A percentile compares a stretch with the other conserved stretches of the same genome.
phyloP scores from a whole-genome alignment of 2,113 vertebrate genomes.

The Cololabis saira region DNA sequence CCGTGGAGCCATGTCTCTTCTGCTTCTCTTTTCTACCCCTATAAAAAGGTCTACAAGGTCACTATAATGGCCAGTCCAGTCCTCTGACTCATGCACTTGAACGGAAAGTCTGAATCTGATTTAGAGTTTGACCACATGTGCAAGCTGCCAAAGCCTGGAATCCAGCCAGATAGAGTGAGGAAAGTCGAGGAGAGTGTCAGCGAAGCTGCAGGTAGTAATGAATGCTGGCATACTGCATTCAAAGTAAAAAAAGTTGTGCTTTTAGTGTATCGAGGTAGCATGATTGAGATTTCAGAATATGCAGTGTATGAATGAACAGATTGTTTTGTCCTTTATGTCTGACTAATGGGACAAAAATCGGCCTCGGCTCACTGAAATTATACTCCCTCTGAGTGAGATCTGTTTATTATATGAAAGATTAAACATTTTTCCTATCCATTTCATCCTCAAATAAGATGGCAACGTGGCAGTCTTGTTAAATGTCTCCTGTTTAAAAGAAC shows the following conservation, averaged over 20 bases:
- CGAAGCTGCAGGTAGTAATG: conserved; percentile 52
- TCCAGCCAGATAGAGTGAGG: conserved; percentile 52
- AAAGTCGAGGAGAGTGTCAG: conserved; percentile 44
- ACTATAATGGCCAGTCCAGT: conserved; percentile 71
- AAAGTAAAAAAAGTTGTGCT: not conserved
- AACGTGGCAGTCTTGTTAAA: conserved; percentile 67
- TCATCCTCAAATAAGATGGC: conserved; percentile 71
- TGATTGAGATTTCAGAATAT: too few species aligned
- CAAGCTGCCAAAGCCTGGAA: conserved; percentile 68
- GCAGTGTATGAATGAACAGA: too few species aligned
- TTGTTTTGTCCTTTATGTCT: too few species aligned
- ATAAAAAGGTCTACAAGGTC: conserved; percentile 76
- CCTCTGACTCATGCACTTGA: conserved; percentile 72
- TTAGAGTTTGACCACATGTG: conserved; percentile 75
- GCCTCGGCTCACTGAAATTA: too few species aligned
- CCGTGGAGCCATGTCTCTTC: conserved; percentile 52
- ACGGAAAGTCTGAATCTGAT: conserved; percentile 79
- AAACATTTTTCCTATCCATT: conserved; percentile 62
- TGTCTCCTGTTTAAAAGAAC: conserved; percentile 67
- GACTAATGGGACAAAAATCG: too few species aligned
- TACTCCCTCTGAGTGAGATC: not conserved
- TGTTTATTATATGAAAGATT: conserved; percentile 43
- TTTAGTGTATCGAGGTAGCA: too few species aligned
- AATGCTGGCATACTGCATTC: conserved; percentile 19
- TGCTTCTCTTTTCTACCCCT: conserved; percentile 69